Conservation (phyloP, 2,113 vertebrate species). For the Gallinago paraguaiae region DNA sequence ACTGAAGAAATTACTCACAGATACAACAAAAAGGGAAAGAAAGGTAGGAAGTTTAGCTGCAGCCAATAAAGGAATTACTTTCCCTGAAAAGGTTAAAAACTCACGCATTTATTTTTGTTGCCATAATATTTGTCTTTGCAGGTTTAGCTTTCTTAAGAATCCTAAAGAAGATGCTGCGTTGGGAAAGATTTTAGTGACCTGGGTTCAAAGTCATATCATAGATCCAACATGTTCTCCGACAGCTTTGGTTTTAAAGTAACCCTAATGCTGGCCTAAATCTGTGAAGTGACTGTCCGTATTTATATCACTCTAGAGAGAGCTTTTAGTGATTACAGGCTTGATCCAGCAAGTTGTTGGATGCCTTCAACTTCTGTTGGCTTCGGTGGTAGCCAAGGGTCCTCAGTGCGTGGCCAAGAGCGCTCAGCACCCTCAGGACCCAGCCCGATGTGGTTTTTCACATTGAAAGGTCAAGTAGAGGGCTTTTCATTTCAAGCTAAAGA, state of each 20-base stretch:
- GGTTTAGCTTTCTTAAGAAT: conserved; percentile 78
- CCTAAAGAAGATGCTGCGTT: conserved; percentile 69
- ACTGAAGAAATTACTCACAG: conserved; percentile 90
- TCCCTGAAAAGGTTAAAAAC: conserved; percentile 86
- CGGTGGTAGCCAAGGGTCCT: not conserved
- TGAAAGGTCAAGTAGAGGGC: conserved; percentile 74
- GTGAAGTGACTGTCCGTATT: conserved; percentile 64
- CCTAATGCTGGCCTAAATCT: conserved; percentile 60
- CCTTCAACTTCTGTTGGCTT: not conserved
- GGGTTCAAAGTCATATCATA: conserved; percentile 70
- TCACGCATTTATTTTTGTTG: conserved; percentile 80
- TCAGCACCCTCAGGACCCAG: conserved; percentile 8
- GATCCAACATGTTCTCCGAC: conserved; percentile 58
- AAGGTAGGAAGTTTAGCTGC: conserved; percentile 83
- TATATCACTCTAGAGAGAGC: conserved; percentile 60
- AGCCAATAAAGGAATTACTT: conserved; percentile 82
- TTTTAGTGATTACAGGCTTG: conserved; percentile 54
- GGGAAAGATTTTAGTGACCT: conserved; percentile 72
- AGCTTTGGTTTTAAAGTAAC: conserved; percentile 64
- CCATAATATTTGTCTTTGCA: conserved; percentile 87
- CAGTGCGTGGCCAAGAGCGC: not conserved
- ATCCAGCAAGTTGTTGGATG: not conserved
- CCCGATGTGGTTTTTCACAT: not conserved
- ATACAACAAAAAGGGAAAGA: conserved; percentile 87
- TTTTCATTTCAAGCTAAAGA: conserved; percentile 66